Evolutionary conservation across 2,113 vertebrate genomes (phyloP).

Genomic region (Galemys pyrenaicus): DNA sequence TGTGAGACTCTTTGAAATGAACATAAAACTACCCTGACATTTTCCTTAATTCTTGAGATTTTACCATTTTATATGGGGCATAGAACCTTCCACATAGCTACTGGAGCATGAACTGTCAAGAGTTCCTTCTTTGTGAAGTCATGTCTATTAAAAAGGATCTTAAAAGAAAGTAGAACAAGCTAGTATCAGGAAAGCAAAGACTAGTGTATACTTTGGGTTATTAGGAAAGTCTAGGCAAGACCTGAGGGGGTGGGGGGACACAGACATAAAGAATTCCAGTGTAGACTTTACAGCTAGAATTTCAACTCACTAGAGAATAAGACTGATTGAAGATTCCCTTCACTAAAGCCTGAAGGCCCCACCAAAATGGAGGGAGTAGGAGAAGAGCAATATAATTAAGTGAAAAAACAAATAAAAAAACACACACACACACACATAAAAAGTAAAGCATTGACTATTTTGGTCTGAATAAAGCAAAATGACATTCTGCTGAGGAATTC

Average conservation of each 20-base stretch:
- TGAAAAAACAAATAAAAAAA: too few relatives aligned
- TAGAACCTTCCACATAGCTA: not conserved
- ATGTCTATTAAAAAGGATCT: not conserved
- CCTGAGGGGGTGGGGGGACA: too few relatives aligned
- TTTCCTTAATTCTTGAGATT: not conserved
- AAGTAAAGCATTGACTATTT: not conserved
- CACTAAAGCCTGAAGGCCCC: not conserved
- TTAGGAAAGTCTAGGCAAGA: not conserved
- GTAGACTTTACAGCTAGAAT: not conserved
- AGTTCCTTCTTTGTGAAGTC: not conserved
- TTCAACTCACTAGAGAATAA: not conserved
- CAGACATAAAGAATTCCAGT: not conserved
- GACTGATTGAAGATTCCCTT: not conserved
- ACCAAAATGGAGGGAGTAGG: not conserved
- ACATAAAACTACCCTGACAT: not conserved
- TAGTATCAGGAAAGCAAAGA: not conserved
- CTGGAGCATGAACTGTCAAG: not conserved
- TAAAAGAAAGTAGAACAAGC: slow-evolving; percentile 21
- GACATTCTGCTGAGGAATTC: not conserved
- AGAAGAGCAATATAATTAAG: not conserved
- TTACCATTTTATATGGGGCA: not conserved
- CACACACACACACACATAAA: too few relatives aligned
- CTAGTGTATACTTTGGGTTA: not conserved
- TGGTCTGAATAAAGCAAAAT: not conserved
- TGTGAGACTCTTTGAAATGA: not conserved